These are phyloP conservation scores for Melanotaenia pygmaea DNA, from an alignment of 2,797 vertebrate species.

Conservation along the genomic window DNA sequence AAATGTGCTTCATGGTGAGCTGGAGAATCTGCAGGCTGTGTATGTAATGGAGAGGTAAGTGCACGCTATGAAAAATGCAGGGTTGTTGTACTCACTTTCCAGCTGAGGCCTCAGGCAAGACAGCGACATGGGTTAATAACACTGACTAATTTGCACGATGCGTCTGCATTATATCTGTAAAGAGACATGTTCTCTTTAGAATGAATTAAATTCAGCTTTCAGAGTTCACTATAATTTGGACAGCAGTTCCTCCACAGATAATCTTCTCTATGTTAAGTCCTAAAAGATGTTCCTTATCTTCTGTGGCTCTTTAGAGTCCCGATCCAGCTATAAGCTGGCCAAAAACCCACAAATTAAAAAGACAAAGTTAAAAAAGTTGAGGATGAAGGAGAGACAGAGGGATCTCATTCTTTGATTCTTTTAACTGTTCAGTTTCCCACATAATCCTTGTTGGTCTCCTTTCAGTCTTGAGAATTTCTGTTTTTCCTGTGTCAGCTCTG, in stretches of 20 bases:
- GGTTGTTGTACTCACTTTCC: slow-evolving; percentile 27
- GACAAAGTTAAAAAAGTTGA: not conserved
- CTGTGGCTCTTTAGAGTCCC: slow-evolving; percentile 12
- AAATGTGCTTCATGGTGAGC: slow-evolving; percentile 15
- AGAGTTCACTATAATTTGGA: slow-evolving; percentile 29
- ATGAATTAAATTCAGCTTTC: slow-evolving; percentile 24
- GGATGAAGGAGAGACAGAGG: no score
- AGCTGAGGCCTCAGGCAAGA: slow-evolving; percentile 34
- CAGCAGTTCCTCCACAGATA: slow-evolving; percentile 21
- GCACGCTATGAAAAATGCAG: slow-evolving; percentile 37
- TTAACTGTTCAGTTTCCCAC: slow-evolving; percentile 36
- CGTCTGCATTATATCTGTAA: not conserved
- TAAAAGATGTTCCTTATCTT: slow-evolving; percentile 5
- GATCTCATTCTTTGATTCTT: slow-evolving; percentile 6
- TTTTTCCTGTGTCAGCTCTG: not conserved
- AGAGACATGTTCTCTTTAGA: slow-evolving; percentile 11
- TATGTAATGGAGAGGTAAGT: slow-evolving; percentile 45
- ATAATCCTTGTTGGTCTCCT: slow-evolving; percentile 21
- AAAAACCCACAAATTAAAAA: slow-evolving; percentile 31
- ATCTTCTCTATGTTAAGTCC: slow-evolving; percentile 16
- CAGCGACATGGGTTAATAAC: slow-evolving; percentile 32
- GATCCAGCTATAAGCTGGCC: slow-evolving; percentile 31
- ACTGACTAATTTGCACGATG: slow-evolving; percentile 17
- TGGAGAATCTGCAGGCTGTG: slow-evolving; percentile 33
- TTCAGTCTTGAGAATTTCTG: slow-evolving; percentile 16